Evolutionary conservation across 2,888 invertebrate species (phyloP).

Genomic region (Lycophotia porphyrea): DNA sequence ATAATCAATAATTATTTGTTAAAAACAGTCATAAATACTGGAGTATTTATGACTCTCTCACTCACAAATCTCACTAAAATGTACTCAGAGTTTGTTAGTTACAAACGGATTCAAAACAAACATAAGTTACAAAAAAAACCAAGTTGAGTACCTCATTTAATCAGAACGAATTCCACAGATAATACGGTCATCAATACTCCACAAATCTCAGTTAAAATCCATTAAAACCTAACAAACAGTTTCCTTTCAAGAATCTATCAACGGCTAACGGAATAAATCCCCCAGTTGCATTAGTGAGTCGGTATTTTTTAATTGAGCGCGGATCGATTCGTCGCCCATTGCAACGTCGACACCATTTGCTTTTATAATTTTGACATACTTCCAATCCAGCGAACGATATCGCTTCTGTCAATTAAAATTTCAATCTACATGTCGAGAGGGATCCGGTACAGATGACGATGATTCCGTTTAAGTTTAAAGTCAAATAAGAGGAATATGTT

Average conservation of each 20-base stretch:
- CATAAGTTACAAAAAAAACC: not conserved
- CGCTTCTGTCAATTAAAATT: slow-evolving; percentile 67
- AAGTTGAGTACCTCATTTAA: not conserved
- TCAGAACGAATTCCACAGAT: not conserved
- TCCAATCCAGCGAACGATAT: slow-evolving; percentile 53
- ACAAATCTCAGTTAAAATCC: not conserved
- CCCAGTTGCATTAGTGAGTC: slow-evolving; percentile 59
- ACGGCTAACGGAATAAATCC: slow-evolving; percentile 40
- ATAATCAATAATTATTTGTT: too few relatives aligned
- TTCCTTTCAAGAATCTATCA: slow-evolving; percentile 38
- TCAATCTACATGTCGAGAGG: slow-evolving; percentile 60
- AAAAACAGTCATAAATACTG: too few relatives aligned
- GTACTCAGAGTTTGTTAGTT: too few relatives aligned
- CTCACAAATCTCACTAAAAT: too few relatives aligned
- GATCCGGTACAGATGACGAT: slow-evolving; percentile 13
- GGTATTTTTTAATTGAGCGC: slow-evolving; percentile 68
- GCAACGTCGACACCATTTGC: slow-evolving; percentile 65
- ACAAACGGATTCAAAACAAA: too few relatives aligned
- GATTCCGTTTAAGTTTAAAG: slow-evolving; percentile 28
- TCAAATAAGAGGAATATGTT: slow-evolving; percentile 28
- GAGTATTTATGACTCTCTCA: too few relatives aligned
- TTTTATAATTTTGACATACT: slow-evolving; percentile 74
- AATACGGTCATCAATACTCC: not conserved
- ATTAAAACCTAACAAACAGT: slow-evolving; percentile 5
- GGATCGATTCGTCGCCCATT: slow-evolving; percentile 57